A percentile compares a stretch with the other conserved stretches of the same genome.
Conservation (phyloP, 2,888 invertebrate species). For the Himalopsyche japonica region DNA sequence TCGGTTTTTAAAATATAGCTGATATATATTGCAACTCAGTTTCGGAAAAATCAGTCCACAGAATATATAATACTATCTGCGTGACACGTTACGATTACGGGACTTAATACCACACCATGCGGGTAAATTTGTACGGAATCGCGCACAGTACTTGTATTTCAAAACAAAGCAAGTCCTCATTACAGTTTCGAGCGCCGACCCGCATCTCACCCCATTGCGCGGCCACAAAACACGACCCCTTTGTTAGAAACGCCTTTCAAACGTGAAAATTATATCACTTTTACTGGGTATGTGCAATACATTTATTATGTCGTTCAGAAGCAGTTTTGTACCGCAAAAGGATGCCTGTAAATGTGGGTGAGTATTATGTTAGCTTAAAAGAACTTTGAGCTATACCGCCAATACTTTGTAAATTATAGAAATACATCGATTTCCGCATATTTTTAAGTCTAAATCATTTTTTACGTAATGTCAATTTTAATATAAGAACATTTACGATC, state of each 20-base stretch:
- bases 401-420: no score
- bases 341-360: not conserved
- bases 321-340: not conserved
- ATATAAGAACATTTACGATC: no score
- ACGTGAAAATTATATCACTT: not conserved
- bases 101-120: not conserved
- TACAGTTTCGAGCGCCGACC: not conserved
- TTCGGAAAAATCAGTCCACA: not conserved
- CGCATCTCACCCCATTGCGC: not conserved
- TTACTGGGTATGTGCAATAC: not conserved
- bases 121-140: not conserved
- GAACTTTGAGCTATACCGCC: not conserved
- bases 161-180: constrained; percentile 6
- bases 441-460: no score
- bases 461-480: no score
- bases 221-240: not conserved
- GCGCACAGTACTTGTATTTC: not conserved
- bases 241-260: not conserved
- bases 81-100: not conserved
- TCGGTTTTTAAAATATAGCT: no score
- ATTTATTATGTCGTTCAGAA: not conserved
- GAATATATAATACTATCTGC: not conserved
- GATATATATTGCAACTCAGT: no score
- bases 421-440: no score
- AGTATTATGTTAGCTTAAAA: not conserved